Evolutionary conservation across 2,113 vertebrate genomes (phyloP), one percentile per base, ranked within the genome.

Genomic region (Neomonachus schauinslandi): DNA sequence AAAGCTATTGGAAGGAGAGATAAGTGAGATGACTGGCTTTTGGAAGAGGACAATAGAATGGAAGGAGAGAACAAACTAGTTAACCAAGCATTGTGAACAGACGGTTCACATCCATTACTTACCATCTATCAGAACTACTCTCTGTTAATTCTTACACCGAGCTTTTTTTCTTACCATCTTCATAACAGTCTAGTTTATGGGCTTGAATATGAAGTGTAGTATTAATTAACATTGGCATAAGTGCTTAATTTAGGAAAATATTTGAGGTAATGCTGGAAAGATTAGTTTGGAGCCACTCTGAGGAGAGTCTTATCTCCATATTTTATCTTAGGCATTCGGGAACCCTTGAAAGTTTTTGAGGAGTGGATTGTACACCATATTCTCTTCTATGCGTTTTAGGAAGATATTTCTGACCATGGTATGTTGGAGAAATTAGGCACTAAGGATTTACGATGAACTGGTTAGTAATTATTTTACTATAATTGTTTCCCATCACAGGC

Each of bases 21-120:
- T 59, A 80, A 90, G 7, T 77, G 21, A 92, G 14, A 81, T 65
- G 77, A 91, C 42, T 51, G 31, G 19, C 46, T 82, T 4, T 61
- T 91, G 33, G 93, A 71, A 89, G 89, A 83, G 93, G 59, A 85
- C 53, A 79, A 24, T 71, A 80, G n/a, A 91, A 80, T 53, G 39
- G 24, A 81, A 55, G 28, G 46, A 46, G 79, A 81, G n/a, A 94
- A 59, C n/a, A 86, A 72, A 46, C 26, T 49, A 55, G 53, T 36
- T 83, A n/a, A 88, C 8, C 61, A 18, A 94, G 22, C 24, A 22
- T 51, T 84, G 10, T 51, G 76, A 90, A 83, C 4, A 4, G 8
- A 33, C 53, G 46, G 22, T 71, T 81, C 53, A 49, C 7, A 21
- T 55, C 46, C 55, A n/a, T 49, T 51, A 28, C 80, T 26, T 86